Base-by-base conservation (phyloP, 1,140 invertebrate species). In the Euura lappo region DNA sequence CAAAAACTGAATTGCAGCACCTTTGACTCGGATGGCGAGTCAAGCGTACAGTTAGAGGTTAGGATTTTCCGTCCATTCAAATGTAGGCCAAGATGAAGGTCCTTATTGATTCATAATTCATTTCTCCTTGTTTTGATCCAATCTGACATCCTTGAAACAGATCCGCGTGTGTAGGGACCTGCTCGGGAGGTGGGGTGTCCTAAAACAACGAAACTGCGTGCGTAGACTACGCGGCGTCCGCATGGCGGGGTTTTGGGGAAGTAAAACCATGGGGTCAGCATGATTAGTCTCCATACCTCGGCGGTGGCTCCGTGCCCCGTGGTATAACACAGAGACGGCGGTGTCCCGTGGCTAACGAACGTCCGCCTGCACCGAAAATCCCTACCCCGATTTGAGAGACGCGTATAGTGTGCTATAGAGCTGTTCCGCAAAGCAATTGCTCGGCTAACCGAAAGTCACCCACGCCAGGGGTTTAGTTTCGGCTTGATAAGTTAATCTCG, bases 401-500 rank as follows among this genome's bases (percentile, higher is more conserved):
- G 1, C 28, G 28, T 28, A 28, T 28, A 28, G 28, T 28, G 28
- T 28, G 28, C 28, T 28, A 28, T 28, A 28, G 28, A 28, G 28
- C 28, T 11, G 51, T 60, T 60, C 51, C 51, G 51, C 51, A 60
- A 60, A 60, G 51, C 51, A 60, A 60, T 60, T 13, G 69, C 69
- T 45, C 66, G 66, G 66, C 69, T 47, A 67, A 68, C 72, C 72
- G 60, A 81, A 81, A 81, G 80, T 81, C 77, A 79, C 76, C 76
- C 76, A 45, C 72, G 75, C 76, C 77, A 69, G 76, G 73, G 79
- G 72, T 80, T 75, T 76, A 74, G 71, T 75, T 72, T 68, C 46
- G 69, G 70, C 60, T 80, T 80, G 80, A 81, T 81, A 81, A 81
- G 80, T 81, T 81, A 81, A 81, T 81, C 80, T 80, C 74, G 76